Conservation (phyloP, 1,140 invertebrate species). For the Aphelinus atriplicis region DNA sequence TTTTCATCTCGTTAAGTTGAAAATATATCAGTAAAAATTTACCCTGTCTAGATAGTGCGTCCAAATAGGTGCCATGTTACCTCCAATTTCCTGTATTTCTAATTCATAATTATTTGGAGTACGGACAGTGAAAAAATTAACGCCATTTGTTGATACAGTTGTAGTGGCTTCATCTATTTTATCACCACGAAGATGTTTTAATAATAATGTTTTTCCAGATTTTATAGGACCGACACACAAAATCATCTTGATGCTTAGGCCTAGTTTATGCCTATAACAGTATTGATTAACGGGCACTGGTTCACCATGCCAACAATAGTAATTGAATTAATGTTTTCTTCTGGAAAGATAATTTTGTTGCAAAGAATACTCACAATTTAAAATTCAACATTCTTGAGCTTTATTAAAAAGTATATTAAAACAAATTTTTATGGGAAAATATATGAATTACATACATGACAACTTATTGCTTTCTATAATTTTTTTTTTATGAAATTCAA, state of each 20-base stretch:
- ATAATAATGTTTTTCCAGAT: conserved; percentile 82
- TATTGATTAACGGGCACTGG: conserved; percentile 30
- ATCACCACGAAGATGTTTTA: conserved; percentile 76
- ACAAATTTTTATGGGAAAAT: too few species aligned
- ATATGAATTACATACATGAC: too few species aligned
- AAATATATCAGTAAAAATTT: conserved; percentile 19
- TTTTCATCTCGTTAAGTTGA: too few species aligned
- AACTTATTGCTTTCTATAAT: background rate
- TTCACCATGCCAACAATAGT: conserved; percentile 23
- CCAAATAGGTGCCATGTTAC: conserved; percentile 83
- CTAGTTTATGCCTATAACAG: too few species aligned
- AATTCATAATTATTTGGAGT: conserved; percentile 63
- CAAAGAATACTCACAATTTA: too few species aligned
- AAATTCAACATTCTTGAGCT: too few species aligned
- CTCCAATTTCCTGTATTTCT: conserved; percentile 76
- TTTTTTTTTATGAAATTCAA: conserved; percentile 24
- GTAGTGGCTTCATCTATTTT: conserved; percentile 77
- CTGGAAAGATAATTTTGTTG: too few species aligned
- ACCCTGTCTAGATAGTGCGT: conserved; percentile 75
- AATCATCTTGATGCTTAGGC: conserved; percentile 55
- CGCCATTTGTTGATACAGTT: conserved; percentile 81
- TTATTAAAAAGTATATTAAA: too few species aligned
- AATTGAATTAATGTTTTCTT: too few species aligned
- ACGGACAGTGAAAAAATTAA: conserved; percentile 75
- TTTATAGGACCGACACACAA: conserved; percentile 81